These are phyloP conservation scores for Amitus sp. DNA, from an alignment of 2,888 invertebrate species.

Conservation along the genomic window DNA sequence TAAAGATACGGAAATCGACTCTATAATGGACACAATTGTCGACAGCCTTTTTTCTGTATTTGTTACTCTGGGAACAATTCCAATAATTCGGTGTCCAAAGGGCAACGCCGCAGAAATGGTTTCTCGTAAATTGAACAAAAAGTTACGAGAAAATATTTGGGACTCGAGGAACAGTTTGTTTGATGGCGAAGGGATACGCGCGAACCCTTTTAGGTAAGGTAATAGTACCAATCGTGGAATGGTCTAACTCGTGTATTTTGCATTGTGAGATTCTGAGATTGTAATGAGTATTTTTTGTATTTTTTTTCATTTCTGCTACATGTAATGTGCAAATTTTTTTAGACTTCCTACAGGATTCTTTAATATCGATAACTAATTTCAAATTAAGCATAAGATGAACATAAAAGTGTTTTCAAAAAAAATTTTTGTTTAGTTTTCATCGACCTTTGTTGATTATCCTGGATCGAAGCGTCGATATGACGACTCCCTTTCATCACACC, in stretches of 20 bases:
- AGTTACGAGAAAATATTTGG: slow-evolving; percentile 94
- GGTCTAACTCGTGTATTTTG: too few relatives aligned
- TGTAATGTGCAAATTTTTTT: too few relatives aligned
- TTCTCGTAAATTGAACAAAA: slow-evolving; percentile 95
- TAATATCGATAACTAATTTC: too few relatives aligned
- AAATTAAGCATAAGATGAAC: slow-evolving; percentile 2
- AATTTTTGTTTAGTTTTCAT: slow-evolving; percentile 81
- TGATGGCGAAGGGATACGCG: slow-evolving; percentile 83
- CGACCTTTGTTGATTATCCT: slow-evolving; percentile 91
- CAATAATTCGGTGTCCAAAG: slow-evolving; percentile 80
- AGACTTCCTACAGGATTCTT: too few relatives aligned
- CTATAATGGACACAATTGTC: slow-evolving; percentile 92
- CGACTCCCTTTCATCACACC: slow-evolving; percentile 97
- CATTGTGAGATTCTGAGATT: too few relatives aligned
- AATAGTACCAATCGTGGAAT: too few relatives aligned
- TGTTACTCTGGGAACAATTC: slow-evolving; percentile 88
- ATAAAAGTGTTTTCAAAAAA: background rate
- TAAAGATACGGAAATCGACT: slow-evolving; percentile 95
- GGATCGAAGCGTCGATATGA: slow-evolving; percentile 95
- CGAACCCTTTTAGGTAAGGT: slow-evolving; percentile 69
- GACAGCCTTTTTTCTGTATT: slow-evolving; percentile 98
- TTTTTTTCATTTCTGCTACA: too few relatives aligned
- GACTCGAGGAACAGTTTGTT: slow-evolving; percentile 97
- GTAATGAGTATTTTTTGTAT: too few relatives aligned
- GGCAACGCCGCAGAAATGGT: slow-evolving; percentile 99